Evolutionary conservation across 2,797 vertebrate species (phyloP).

Genomic region (Oreochromis mossambicus): DNA sequence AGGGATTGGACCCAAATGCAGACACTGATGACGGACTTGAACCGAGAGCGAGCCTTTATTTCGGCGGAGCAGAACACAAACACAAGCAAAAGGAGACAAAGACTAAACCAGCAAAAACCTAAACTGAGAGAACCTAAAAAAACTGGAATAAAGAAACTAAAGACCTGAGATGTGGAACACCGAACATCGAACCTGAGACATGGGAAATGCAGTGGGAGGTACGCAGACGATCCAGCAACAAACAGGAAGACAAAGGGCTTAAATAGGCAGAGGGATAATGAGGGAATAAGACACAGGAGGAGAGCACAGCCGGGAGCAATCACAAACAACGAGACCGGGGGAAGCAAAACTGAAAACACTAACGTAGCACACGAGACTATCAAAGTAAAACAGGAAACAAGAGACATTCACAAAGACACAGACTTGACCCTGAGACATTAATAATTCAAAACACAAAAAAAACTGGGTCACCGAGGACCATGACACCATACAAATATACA

Average conservation of each 20-base stretch:
- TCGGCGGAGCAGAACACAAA: background rate
- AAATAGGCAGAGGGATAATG: background rate
- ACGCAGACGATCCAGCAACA: background rate
- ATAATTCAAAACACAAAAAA: background rate
- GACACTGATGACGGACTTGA: background rate
- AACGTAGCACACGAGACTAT: background rate
- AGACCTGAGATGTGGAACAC: background rate
- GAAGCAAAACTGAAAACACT: background rate
- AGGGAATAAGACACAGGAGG: background rate
- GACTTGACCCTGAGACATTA: background rate
- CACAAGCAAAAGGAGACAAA: background rate
- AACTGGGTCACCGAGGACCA: background rate
- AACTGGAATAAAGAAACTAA: background rate
- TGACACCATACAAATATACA: background rate
- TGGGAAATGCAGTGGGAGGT: background rate
- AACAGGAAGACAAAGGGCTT: background rate
- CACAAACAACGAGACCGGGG: background rate
- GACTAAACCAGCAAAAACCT: background rate
- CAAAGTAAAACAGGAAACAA: background rate
- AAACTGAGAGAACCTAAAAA: background rate
- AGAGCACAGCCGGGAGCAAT: background rate
- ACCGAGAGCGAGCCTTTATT: background rate
- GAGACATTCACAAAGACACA: background rate
- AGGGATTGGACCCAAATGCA: too few relatives aligned
- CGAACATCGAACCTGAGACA: background rate